phyloP scores from a whole-genome alignment of 2,113 vertebrate species.

The Eptatretus burgeri region DNA sequence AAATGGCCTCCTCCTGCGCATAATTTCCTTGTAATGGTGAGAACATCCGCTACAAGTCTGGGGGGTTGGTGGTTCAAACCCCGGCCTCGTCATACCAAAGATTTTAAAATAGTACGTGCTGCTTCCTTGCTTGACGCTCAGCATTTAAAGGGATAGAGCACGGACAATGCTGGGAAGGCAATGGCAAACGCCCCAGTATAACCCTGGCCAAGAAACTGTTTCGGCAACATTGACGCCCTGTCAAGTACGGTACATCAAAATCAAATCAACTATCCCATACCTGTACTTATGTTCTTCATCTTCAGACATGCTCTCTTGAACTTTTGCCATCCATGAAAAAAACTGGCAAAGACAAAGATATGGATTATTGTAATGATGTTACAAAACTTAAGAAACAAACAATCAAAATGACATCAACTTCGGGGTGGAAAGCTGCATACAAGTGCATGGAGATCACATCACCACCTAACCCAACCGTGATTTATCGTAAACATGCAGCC shows the following conservation, averaged over 20 bases:
- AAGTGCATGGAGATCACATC: no score
- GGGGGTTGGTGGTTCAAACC: no score
- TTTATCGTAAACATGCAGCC: no score
- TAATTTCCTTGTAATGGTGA: no score
- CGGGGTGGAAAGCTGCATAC: no score
- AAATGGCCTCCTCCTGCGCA: no score
- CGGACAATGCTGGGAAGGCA: background rate
- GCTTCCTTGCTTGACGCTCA: background rate
- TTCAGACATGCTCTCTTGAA: constrained; percentile 65
- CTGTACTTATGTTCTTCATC: constrained; percentile 62
- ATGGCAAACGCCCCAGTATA: background rate
- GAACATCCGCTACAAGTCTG: no score
- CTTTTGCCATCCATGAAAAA: constrained; percentile 77
- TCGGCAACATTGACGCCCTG: background rate
- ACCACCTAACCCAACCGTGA: no score
- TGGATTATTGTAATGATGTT: background rate
- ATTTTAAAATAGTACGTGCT: no score
- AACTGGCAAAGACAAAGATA: constrained; percentile 27
- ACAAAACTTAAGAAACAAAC: background rate
- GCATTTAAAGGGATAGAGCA: background rate
- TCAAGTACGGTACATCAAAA: background rate
- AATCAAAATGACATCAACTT: background rate
- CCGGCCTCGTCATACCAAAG: no score
- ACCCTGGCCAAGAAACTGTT: background rate
- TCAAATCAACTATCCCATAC: constrained; percentile 15